Conservation (phyloP, 2,888 invertebrate genomes). For the Patella depressa region DNA sequence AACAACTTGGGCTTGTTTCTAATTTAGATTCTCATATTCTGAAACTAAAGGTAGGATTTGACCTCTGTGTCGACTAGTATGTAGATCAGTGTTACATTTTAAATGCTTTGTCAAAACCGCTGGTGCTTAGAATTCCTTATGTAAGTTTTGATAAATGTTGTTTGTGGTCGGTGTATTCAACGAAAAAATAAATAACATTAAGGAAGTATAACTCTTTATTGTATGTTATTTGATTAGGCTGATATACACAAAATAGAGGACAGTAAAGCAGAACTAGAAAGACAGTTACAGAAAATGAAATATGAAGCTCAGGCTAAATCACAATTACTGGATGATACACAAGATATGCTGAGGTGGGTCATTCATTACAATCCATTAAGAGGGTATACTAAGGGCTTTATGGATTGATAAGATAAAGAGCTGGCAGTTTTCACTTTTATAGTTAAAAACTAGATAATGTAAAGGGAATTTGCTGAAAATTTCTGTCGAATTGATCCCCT, state of each 20-base stretch:
- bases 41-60: conserved; percentile 46
- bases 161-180: background rate
- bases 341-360: conserved; percentile 52
- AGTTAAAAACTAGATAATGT: too few species aligned
- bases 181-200: background rate
- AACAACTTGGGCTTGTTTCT: conserved; percentile 50
- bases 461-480: too few species aligned
- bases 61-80: too few species aligned
- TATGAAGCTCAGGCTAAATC: conserved; percentile 57
- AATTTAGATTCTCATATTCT: conserved; percentile 56
- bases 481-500: too few species aligned
- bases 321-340: conserved; percentile 56
- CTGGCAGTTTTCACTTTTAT: too few species aligned
- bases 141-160: background rate
- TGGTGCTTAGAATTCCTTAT: background rate
- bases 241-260: conserved; percentile 43
- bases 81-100: too few species aligned
- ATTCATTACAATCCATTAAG: too few species aligned
- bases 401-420: too few species aligned
- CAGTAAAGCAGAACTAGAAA: conserved; percentile 41
- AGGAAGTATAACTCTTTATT: background rate
- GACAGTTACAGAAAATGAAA: conserved; percentile 46
- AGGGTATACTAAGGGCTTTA: too few species aligned
- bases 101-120: too few species aligned
- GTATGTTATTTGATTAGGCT: conserved; percentile 35